phyloP scores from a whole-genome alignment of 2,113 vertebrate species.

The Vidua macroura region DNA sequence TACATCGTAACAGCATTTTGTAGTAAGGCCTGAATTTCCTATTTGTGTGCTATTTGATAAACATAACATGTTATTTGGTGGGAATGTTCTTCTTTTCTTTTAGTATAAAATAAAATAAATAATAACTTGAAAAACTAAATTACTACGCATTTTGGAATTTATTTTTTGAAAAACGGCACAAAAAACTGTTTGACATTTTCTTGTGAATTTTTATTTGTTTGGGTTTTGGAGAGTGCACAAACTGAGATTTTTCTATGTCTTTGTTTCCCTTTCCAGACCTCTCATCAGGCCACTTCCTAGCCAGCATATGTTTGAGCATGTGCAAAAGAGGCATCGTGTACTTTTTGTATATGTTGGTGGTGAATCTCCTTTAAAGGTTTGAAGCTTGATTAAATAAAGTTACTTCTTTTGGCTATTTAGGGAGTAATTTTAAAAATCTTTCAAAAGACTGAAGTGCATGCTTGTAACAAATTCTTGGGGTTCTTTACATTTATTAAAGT shows the following conservation, averaged over 20 bases:
- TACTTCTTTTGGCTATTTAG: not conserved
- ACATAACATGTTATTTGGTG: not conserved
- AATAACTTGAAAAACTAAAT: not conserved
- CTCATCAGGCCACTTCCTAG: constrained; percentile 91
- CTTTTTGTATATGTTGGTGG: constrained; percentile 93
- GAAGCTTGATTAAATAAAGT: not conserved
- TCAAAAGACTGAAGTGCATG: not conserved
- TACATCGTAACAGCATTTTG: not conserved
- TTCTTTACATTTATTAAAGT: not conserved
- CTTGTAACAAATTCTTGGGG: not conserved
- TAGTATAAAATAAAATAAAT: not conserved
- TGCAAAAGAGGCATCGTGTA: constrained; percentile 87
- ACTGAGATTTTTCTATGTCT: not conserved
- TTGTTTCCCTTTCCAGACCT: constrained; percentile 73
- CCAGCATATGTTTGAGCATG: constrained; percentile 93
- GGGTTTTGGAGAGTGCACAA: not conserved
- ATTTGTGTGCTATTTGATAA: not conserved
- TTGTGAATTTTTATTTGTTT: not conserved
- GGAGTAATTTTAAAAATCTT: not conserved
- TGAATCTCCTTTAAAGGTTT: constrained; percentile 94
- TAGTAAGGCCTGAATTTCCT: not conserved
- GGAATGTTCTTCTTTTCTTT: not conserved
- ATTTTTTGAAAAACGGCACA: not conserved
- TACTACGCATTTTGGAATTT: not conserved
- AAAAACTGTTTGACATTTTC: not conserved